Evolutionary conservation across 2,888 invertebrate species (phyloP).

Genomic region (Chrysotoxum bicinctum): DNA sequence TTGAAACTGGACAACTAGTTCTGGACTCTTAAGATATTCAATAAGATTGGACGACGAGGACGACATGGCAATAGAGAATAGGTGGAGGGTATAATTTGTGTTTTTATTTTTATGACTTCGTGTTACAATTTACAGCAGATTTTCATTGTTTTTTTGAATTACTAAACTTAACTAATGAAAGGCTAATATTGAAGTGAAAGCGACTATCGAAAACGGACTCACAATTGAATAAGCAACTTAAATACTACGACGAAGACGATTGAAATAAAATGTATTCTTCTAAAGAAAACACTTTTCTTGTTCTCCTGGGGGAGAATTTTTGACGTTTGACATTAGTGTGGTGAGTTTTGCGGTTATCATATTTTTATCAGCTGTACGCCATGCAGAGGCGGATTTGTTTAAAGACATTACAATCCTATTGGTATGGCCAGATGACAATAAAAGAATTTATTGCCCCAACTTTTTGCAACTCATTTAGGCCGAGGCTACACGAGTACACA

Average conservation of each 20-base stretch:
- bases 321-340: slow-evolving; percentile 26
- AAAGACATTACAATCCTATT: too few relatives aligned
- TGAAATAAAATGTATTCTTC: not conserved
- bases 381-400: not conserved
- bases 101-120: not conserved
- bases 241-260: not conserved
- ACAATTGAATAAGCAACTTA: not conserved
- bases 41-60: slow-evolving; percentile 79
- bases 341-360: slow-evolving; percentile 1
- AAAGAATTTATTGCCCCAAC: too few relatives aligned
- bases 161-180: not conserved
- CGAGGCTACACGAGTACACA: too few relatives aligned
- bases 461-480: too few relatives aligned
- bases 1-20: slow-evolving; percentile 90
- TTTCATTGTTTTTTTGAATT: slow-evolving; percentile 32
- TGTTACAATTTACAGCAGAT: slow-evolving; percentile 23
- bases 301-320: not conserved
- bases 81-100: not conserved
- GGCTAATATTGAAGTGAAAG: slow-evolving; percentile 1
- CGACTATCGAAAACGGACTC: not conserved
- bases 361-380: not conserved
- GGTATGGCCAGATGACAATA: too few relatives aligned
- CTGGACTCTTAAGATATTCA: slow-evolving; percentile 88
- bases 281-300: slow-evolving; percentile 41
- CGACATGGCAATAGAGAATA: slow-evolving; percentile 28